Percentiles rank a stretch among this genome's conserved stretches.
phyloP scores from a whole-genome alignment of 2,888 invertebrate species.

The Drosophila yooni region DNA sequence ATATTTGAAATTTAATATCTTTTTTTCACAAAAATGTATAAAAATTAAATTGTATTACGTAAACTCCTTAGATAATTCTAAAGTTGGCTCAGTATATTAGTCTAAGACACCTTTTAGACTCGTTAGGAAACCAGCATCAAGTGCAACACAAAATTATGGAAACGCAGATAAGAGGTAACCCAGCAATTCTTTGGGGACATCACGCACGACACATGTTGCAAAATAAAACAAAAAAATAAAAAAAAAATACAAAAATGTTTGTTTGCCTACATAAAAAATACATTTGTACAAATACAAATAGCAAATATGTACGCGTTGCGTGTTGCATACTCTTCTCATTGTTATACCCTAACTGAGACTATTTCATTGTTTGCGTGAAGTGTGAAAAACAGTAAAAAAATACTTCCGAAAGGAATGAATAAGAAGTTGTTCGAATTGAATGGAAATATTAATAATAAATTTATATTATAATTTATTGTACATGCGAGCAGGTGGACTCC shows the following conservation, averaged over 20 bases:
- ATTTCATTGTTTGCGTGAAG: no score
- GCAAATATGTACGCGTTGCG: slow-evolving; percentile 67
- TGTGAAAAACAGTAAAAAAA: background rate
- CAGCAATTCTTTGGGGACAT: slow-evolving; percentile 57
- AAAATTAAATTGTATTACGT: background rate
- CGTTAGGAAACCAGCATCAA: slow-evolving; percentile 39
- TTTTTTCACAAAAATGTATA: background rate
- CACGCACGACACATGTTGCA: slow-evolving; percentile 29
- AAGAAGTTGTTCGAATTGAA: background rate
- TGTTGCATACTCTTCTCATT: slow-evolving; percentile 45
- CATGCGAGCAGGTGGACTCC: background rate
- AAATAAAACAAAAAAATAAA: slow-evolving; percentile 2
- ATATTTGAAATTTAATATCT: background rate
- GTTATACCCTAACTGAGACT: background rate
- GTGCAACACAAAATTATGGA: slow-evolving; percentile 48
- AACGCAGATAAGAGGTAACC: slow-evolving; percentile 18
- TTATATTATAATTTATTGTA: background rate
- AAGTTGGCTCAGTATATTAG: slow-evolving; percentile 50
- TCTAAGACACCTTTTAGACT: slow-evolving; percentile 57
- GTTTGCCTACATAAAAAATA: slow-evolving; percentile 69
- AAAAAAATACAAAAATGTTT: slow-evolving; percentile 21
- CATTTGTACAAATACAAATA: slow-evolving; percentile 58
- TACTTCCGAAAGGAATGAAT: fast-evolving
- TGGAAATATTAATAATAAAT: background rate
- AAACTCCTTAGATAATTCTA: slow-evolving; percentile 19